phyloP scores from a whole-genome alignment of 2,797 vertebrate species.

The Gephyroberyx darwinii region DNA sequence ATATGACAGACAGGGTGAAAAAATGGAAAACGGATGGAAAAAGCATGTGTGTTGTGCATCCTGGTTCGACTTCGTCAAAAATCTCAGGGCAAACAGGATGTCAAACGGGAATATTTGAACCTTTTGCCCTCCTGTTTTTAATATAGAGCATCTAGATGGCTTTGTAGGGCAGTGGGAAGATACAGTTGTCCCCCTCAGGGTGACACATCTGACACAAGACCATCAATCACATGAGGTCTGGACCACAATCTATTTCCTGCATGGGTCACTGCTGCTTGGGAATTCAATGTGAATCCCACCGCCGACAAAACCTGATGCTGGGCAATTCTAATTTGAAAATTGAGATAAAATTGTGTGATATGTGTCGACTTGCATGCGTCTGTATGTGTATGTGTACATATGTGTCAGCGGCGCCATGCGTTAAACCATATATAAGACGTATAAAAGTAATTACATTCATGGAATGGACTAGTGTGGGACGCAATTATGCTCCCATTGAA shows the following conservation, averaged over 20 bases:
- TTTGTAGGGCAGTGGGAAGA: conserved; percentile 59
- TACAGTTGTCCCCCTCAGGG: conserved; percentile 49
- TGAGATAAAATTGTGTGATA: conserved; percentile 65
- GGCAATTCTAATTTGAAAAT: conserved; percentile 49
- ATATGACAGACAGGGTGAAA: conserved; percentile 14
- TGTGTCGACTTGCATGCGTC: conserved; percentile 59
- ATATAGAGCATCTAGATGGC: conserved; percentile 52
- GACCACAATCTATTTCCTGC: conserved; percentile 14
- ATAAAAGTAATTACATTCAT: conserved; percentile 83
- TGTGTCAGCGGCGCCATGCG: conserved; percentile 68
- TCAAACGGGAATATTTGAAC: conserved; percentile 43
- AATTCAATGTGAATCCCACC: conserved; percentile 44
- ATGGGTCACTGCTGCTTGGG: conserved; percentile 42
- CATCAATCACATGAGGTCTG: conserved; percentile 48
- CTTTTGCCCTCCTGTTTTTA: conserved; percentile 59
- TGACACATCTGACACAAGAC: conserved; percentile 45
- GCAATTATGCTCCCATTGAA: conserved; percentile 84
- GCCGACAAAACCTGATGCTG: conserved; percentile 53
- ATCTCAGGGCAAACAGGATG: conserved; percentile 33
- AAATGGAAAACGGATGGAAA: conserved; percentile 7
- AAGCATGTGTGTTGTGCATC: conserved; percentile 24
- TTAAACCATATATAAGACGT: conserved; percentile 81
- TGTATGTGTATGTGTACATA: conserved; percentile 47
- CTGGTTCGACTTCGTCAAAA: conserved; percentile 45
- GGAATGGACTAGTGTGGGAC: conserved; percentile 78